Base-by-base conservation (phyloP, 2,888 invertebrate species). In the Oasisia sp. region DNA sequence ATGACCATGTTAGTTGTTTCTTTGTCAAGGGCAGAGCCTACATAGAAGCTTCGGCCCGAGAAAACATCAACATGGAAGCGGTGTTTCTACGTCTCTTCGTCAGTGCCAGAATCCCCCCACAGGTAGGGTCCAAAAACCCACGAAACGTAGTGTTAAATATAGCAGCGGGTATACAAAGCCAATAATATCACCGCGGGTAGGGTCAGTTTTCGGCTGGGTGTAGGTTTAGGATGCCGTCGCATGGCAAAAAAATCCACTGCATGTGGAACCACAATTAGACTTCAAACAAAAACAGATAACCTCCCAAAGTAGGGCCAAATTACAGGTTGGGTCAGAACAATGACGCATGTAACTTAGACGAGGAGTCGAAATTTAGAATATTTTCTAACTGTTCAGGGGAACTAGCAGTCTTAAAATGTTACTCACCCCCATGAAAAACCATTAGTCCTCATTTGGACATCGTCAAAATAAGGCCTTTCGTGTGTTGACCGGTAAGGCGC, bases 21-120 rank as follows among this genome's bases (percentile, higher is more conserved):
- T 74, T 19, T 74, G 27, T 19, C 27, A 19, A 74, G 74, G 74
- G 74, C 74, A 74, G 74, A n/a, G 27, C 14, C 27, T 74, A 74
- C 74, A 74, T 74, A 74, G 74, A 74, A 74, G n/a, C 27, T 19
- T 74, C 74, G 89, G 98, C 98, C 8, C 98, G 98, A 96, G 97
- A 97, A 95, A 98, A 98, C 96, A 97, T 97, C 94, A 97, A 97
- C 95, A 98, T 98, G 92, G 98, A 98, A 95, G 98, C 98, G 95
- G 97, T 98, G n/a, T 98, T 98, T 96, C 98, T 98, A 96, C 98
- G 98, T 94, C 97, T 98, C 14, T 98, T 98, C 96, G 97, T 98
- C 92, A 97, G 98, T 91, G 98, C 98, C 50, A 98, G 74, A 74
- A 74, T 74, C 27, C 74, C 74, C 7, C 74, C 74, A 4, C 74